Evolutionary conservation across 2,113 vertebrate species (phyloP).

Genomic region (Hyperoodon ampullatus): DNA sequence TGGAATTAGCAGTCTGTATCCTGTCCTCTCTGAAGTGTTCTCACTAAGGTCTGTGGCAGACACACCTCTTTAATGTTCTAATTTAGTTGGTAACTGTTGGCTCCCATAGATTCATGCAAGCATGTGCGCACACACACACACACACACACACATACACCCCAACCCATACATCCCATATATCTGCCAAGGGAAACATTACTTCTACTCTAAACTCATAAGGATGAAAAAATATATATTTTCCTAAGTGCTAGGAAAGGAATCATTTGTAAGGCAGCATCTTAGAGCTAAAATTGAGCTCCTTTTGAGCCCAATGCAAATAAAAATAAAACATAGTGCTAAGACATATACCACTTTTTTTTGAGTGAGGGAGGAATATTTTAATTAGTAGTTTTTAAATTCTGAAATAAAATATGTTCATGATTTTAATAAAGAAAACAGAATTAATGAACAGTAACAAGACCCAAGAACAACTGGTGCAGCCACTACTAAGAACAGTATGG

Average conservation of each 20-base stretch:
- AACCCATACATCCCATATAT: neutral
- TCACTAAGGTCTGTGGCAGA: neutral
- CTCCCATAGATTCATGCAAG: neutral
- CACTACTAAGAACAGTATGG: neutral
- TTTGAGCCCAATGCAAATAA: neutral
- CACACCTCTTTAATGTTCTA: neutral
- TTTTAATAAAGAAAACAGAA: neutral
- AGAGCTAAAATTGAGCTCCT: neutral
- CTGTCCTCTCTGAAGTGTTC: neutral
- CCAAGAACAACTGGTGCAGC: neutral
- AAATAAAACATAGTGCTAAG: neutral
- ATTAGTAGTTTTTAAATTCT: neutral
- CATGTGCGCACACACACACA: neutral
- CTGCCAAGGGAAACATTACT: neutral
- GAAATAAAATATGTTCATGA: neutral
- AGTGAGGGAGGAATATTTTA: neutral
- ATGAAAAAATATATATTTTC: neutral
- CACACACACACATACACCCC: no score
- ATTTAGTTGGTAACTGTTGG: neutral
- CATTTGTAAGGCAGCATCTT: neutral
- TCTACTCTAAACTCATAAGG: neutral
- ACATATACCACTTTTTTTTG: neutral
- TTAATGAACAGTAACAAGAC: neutral
- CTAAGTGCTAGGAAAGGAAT: neutral
- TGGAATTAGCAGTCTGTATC: neutral